A percentile compares a stretch with the other conserved stretches of the same genome.
phyloP scores from a whole-genome alignment of 2,797 vertebrate species.

The Enteromius argenteus region DNA sequence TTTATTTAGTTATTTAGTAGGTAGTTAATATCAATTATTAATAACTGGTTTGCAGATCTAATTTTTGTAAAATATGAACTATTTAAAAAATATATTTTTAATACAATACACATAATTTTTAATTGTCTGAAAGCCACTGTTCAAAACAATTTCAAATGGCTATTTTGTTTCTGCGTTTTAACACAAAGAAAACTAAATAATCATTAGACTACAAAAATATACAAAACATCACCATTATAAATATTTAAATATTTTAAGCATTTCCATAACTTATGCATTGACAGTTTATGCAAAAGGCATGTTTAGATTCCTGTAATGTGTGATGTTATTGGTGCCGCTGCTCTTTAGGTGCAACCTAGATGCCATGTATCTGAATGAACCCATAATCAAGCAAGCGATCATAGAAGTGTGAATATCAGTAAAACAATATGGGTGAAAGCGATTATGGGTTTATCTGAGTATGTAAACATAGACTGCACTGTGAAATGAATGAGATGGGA shows the following conservation, averaged over 20 bases:
- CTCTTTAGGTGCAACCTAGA: background rate
- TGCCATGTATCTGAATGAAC: constrained; percentile 3
- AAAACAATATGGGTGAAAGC: background rate
- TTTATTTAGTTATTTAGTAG: too few species aligned
- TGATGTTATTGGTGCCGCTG: background rate
- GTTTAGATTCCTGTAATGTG: background rate
- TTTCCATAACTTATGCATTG: background rate
- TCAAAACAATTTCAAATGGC: background rate
- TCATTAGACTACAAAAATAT: background rate
- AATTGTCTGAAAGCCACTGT: background rate
- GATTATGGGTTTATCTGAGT: background rate
- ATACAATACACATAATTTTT: background rate
- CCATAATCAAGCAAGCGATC: background rate
- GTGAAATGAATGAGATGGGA: constrained; percentile 12
- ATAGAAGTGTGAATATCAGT: background rate
- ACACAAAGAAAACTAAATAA: background rate
- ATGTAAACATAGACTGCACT: background rate
- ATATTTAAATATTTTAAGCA: background rate
- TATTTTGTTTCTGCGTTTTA: background rate
- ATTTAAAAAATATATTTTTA: background rate
- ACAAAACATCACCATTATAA: background rate
- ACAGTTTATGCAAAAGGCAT: background rate
- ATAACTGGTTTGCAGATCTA: background rate
- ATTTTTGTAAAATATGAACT: background rate
- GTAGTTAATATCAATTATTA: too few species aligned